Evolutionary conservation across 2,888 invertebrate species (phyloP).

Genomic region (Lycia hirtaria): DNA sequence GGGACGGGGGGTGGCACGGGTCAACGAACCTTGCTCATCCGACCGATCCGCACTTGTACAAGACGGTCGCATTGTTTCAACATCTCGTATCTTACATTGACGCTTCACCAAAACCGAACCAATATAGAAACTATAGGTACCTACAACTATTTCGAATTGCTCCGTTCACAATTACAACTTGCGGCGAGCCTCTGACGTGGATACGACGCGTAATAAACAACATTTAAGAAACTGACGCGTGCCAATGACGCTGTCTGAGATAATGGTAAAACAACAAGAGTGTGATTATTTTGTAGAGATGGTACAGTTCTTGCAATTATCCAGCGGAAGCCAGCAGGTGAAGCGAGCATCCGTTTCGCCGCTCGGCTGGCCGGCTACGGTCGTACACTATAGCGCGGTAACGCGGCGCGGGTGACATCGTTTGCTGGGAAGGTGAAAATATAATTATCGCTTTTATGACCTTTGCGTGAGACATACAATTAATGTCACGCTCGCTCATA

Average conservation of each 20-base stretch:
- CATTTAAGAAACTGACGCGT: constrained; percentile 6
- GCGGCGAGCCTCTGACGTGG: constrained; percentile 12
- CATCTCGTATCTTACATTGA: constrained; percentile 61
- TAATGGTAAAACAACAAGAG: constrained; percentile 19
- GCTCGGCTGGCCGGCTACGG: constrained; percentile 48
- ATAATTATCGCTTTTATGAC: constrained; percentile 38
- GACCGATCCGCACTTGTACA: constrained; percentile 81
- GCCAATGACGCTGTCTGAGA: constrained; percentile 15
- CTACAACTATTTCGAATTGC: constrained; percentile 15
- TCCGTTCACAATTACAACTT: constrained; percentile 9
- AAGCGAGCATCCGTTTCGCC: constrained; percentile 75
- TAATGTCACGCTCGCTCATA: constrained; percentile 28
- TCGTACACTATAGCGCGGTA: constrained; percentile 44
- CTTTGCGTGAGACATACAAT: constrained; percentile 32
- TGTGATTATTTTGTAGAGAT: constrained; percentile 41
- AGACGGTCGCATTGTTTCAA: constrained; percentile 79
- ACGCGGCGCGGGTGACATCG: too few relatives aligned
- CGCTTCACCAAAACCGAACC: constrained; percentile 57
- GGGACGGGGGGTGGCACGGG: constrained; percentile 60
- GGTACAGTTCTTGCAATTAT: constrained; percentile 72
- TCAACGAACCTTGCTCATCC: constrained; percentile 79
- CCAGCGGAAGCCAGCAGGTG: constrained; percentile 76
- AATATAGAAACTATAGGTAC: constrained; percentile 31
- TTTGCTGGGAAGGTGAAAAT: constrained; percentile 46
- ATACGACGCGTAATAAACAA: neutral